Base-by-base conservation (phyloP, 2,113 vertebrate genomes). In the Onychostoma macrolepis region DNA sequence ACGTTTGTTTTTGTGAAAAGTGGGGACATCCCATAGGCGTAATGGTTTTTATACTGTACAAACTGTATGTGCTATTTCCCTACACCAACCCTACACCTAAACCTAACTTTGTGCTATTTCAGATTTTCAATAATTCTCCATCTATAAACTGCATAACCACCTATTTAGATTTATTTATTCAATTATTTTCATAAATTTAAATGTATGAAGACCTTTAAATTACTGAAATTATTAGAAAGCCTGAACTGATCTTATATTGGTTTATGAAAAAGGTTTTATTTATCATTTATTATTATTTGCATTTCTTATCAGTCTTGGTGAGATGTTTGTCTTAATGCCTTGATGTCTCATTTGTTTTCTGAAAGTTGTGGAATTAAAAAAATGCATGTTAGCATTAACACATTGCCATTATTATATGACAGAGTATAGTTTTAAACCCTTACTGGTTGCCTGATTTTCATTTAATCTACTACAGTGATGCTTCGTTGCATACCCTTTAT, bases 371-470 rank as follows among this genome's bases (percentile, higher is more conserved):
- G 72, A 75, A 38, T 71, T 2, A 11, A 38, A 72, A 71, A 21
- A 71, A 76, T 45, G 72, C 41, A 45, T 75, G 72, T 75, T 86
- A 67, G 33, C 74, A 58, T 76, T 83, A 80, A 41, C 76, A 80
- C 80, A 84, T 53, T 89, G 50, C 38, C 71, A 79, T 69, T 86
- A 80, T 87, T 33, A 81, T 77, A 91, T 94, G 92, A 93, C 93
- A 92, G 90, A 91, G 90, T 93, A 87, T 91, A 94, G 94, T 95
- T 95, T 94, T 94, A 95, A 92, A 95, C 93, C 89, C 94, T 95
- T 95, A 96, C 94, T 96, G 94, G 93, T 92, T 95, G 91, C 93
- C 92, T 95, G 95, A 96, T 95, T 95, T 95, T 94, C 93, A 94
- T 95, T 94, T 94, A 95, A 95, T 95, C 93, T 94, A 90, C 91